These are phyloP conservation scores for Ametastegia equiseti DNA, from an alignment of 2,888 invertebrate genomes.

Conservation along the genomic window DNA sequence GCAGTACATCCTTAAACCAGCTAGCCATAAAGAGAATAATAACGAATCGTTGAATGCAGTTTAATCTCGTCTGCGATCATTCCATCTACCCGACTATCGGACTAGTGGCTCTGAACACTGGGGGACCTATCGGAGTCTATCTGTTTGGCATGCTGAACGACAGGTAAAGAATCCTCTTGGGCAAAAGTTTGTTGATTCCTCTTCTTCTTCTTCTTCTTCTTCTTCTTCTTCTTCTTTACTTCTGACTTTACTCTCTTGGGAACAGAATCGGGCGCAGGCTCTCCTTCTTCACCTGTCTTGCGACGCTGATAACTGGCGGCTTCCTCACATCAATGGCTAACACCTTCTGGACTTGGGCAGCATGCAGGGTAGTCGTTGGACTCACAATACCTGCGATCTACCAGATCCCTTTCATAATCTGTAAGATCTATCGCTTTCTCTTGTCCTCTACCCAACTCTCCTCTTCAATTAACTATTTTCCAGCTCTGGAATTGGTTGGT, in stretches of 20 bases:
- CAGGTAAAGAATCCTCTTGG: slow-evolving; percentile 73
- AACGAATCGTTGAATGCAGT: too few relatives aligned
- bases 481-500: slow-evolving; percentile 94
- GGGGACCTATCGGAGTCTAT: slow-evolving; percentile 94
- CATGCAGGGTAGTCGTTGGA: slow-evolving; percentile 91
- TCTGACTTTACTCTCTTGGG: slow-evolving; percentile 41
- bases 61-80: slow-evolving; percentile 91
- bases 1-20: too few relatives aligned
- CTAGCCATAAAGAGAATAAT: too few relatives aligned
- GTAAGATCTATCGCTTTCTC: too few relatives aligned
- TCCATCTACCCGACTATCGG: slow-evolving; percentile 93
- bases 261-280: slow-evolving; percentile 88
- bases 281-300: slow-evolving; percentile 91
- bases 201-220: too few relatives aligned
- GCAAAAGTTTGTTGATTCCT: slow-evolving; percentile 2
- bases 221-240: too few relatives aligned
- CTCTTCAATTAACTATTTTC: too few relatives aligned
- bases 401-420: slow-evolving; percentile 96
- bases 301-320: slow-evolving; percentile 88
- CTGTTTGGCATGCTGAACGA: slow-evolving; percentile 92
- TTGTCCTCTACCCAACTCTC: too few relatives aligned
- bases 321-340: slow-evolving; percentile 87
- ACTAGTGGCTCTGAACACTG: slow-evolving; percentile 90
- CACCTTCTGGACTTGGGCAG: slow-evolving; percentile 90
- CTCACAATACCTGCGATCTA: slow-evolving; percentile 94